A percentile compares a stretch with the other conserved stretches of the same genome.
Evolutionary conservation across 2,797 vertebrate species (phyloP).

Genomic region (Luscinia luscinia): DNA sequence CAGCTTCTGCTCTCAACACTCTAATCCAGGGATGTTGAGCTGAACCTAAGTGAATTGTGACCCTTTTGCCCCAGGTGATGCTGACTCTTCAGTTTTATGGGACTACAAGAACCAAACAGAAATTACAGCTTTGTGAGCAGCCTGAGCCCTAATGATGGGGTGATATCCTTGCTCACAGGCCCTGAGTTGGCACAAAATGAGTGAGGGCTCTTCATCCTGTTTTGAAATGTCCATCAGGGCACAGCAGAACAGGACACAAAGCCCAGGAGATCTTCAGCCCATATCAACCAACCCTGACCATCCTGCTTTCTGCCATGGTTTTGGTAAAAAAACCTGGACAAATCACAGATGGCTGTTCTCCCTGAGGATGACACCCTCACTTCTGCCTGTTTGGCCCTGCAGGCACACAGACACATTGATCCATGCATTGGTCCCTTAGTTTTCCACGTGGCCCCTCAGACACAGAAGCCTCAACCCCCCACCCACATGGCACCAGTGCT

Average conservation of each 20-base stretch:
- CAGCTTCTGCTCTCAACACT: neutral
- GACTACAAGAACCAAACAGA: neutral
- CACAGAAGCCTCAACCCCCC: neutral
- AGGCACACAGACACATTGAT: neutral
- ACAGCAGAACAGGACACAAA: neutral
- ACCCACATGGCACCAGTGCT: neutral
- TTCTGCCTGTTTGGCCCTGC: neutral
- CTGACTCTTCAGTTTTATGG: neutral
- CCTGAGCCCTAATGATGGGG: neutral
- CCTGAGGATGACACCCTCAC: neutral
- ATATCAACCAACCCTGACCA: neutral
- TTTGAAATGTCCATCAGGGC: neutral
- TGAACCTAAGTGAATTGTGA: neutral
- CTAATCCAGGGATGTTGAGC: neutral
- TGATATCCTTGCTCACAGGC: neutral
- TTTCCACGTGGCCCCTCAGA: neutral
- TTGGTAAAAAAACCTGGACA: neutral
- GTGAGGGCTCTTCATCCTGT: neutral
- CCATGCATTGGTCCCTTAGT: neutral
- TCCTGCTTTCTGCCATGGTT: neutral
- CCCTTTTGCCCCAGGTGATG: neutral
- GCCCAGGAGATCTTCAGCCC: neutral
- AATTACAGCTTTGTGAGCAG: neutral
- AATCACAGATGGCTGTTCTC: neutral
- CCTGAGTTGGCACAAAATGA: neutral